phyloP scores from a whole-genome alignment of 2,113 vertebrate species.

The Mormyrus iriodes region DNA sequence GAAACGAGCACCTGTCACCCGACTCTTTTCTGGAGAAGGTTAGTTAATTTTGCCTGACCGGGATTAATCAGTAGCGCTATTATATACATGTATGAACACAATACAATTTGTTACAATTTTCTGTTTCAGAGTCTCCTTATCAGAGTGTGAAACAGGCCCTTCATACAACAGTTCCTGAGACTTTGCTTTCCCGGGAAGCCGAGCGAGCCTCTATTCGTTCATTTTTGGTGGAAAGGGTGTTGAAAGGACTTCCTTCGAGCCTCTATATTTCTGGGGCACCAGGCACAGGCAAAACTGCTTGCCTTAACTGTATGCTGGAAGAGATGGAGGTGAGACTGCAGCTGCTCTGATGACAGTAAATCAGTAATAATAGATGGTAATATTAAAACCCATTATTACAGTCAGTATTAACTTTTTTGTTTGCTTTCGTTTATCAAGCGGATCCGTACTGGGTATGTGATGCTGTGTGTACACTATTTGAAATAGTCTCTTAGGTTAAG shows the following conservation, averaged over 20 bases:
- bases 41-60: constrained; percentile 24
- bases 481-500: background rate
- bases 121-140: constrained; percentile 68
- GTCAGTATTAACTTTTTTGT: background rate
- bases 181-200: constrained; percentile 68
- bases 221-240: constrained; percentile 70
- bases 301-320: constrained; percentile 73
- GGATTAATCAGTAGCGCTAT: background rate
- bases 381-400: background rate
- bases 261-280: constrained; percentile 90
- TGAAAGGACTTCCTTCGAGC: constrained; percentile 63
- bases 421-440: background rate
- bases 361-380: background rate
- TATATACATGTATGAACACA: background rate
- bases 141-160: constrained; percentile 77
- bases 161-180: constrained; percentile 74
- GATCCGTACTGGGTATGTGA: background rate
- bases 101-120: background rate
- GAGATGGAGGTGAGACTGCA: constrained; percentile 68
- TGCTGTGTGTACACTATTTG: background rate
- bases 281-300: constrained; percentile 88
- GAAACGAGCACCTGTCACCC: constrained; percentile 31
- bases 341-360: background rate
- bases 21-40: constrained; percentile 72
- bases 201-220: constrained; percentile 63